Base-by-base conservation (phyloP, 1,140 invertebrate genomes). In the Halesus radiatus region DNA sequence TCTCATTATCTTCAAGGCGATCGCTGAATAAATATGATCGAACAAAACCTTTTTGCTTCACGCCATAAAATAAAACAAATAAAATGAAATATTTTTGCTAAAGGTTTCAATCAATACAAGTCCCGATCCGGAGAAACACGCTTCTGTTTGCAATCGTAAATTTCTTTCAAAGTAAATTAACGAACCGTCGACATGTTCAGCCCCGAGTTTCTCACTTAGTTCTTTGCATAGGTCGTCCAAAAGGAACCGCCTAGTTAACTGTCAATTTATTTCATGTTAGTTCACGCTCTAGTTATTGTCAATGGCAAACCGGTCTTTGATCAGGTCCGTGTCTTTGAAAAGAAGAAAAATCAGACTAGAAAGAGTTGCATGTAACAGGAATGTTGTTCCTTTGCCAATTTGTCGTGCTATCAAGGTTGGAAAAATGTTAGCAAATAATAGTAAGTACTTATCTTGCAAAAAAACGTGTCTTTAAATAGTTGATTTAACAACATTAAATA, bases 181-280 rank as follows among this genome's bases (percentile, higher is more conserved):
- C 53, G 18, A 74, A 29, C 68, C 32, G 29, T 4, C 29, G 68
- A 22, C 20, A 13, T 45, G 13, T 45, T 45, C 37, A 45, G 10
- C 10, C 37, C 37, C 37, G 37, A 0, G 8, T 45, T 45, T 10
- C 8, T 45, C 37, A 45, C 37, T 45, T 13, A 45, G 37, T 45
- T 45, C 58, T 78, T 78, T 75, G 80, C 80, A 78, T 68, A 20
- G 52, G 64, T 50, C 56, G 53, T 52, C 70, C 37, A 76, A 81
- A 76, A 75, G 73, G 80, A 81, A 79, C 37, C 72, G 54, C 60
- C 80, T 81, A 79, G 80, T 81, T 81, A 82, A 77, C 81, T 82
- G 81, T 82, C 81, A 82, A 82, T 82, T 82, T 82, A 82, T 80
- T 82, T 82, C 81, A 77, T 74, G 78, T 80, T 79, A 73, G 58